Percentiles rank a stretch among this genome's conserved stretches.
Conservation (phyloP, 2,113 vertebrate genomes). For the Malurus alboscapulatus region DNA sequence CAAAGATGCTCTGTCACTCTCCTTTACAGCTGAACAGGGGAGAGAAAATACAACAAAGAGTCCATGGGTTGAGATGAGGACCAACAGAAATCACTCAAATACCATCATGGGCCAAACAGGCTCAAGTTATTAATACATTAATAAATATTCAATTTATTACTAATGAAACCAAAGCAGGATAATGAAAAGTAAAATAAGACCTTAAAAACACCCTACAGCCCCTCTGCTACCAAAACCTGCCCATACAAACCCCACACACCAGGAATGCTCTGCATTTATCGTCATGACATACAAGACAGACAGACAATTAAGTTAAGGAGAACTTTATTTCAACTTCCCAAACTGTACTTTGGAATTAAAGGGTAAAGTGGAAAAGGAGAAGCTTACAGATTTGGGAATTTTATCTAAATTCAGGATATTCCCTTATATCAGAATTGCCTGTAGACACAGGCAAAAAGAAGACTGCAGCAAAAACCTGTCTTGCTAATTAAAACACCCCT, state of each 20-base stretch:
- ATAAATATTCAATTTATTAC: background rate
- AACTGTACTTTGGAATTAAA: constrained; percentile 15
- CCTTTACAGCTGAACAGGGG: background rate
- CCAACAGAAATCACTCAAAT: background rate
- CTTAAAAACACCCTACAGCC: background rate
- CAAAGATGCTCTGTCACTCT: background rate
- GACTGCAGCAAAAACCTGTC: background rate
- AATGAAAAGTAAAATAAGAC: background rate
- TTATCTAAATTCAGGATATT: background rate
- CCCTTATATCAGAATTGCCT: background rate
- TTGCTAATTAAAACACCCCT: constrained; percentile 22
- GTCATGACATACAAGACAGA: background rate
- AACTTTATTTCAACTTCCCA: constrained; percentile 19
- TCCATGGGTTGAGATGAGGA: background rate
- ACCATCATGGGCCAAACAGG: background rate
- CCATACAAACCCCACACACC: background rate
- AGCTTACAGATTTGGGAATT: background rate
- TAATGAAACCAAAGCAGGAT: background rate
- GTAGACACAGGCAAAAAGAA: constrained; percentile 5
- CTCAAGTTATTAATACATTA: background rate
- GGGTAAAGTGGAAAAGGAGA: background rate
- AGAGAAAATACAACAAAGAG: background rate
- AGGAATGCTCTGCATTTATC: constrained; percentile 9
- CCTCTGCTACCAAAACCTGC: too few species aligned
- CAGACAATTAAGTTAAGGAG: constrained; percentile 23